Percentiles rank a stretch among this genome's conserved stretches.
Conservation (phyloP, 1,140 invertebrate genomes). For the Rhynchophorus ferrugineus region DNA sequence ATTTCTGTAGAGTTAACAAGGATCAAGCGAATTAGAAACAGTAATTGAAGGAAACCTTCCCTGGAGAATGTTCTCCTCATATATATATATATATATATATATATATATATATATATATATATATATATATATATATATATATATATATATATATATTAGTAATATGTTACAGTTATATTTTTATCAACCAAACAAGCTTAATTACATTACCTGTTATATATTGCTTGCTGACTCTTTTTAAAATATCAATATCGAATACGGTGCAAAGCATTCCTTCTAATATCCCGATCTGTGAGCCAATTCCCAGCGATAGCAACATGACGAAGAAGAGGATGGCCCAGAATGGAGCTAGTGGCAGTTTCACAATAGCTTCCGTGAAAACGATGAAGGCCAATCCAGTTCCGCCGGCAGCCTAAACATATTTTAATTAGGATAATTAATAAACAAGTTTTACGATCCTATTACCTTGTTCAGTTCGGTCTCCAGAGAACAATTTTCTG, state of each 20-base stretch:
- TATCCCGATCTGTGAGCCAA: slow-evolving; percentile 88
- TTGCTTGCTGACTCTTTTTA: slow-evolving; percentile 79
- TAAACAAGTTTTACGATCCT: background rate
- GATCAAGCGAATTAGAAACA: too few species aligned
- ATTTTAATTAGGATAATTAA: background rate
- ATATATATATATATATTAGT: too few species aligned
- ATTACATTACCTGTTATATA: slow-evolving; percentile 65
- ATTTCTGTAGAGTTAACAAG: too few species aligned
- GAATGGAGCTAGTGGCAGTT: slow-evolving; percentile 81
- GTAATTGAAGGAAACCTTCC: too few species aligned
- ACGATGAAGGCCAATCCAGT: slow-evolving; percentile 88
- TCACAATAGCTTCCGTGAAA: slow-evolving; percentile 86
- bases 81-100: too few species aligned
- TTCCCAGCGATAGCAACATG: slow-evolving; percentile 81
- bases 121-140: too few species aligned
- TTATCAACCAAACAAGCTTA: background rate
- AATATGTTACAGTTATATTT: background rate
- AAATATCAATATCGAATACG: slow-evolving; percentile 85
- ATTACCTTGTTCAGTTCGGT: too few species aligned
- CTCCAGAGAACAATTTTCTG: slow-evolving; percentile 55
- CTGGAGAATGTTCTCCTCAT: too few species aligned
- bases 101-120: too few species aligned
- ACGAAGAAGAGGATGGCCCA: slow-evolving; percentile 91
- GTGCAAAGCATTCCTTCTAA: slow-evolving; percentile 90
- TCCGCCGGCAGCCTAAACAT: slow-evolving; percentile 75